phyloP scores from a whole-genome alignment of 2,113 vertebrate species.

The Xyliphius kryptos region DNA sequence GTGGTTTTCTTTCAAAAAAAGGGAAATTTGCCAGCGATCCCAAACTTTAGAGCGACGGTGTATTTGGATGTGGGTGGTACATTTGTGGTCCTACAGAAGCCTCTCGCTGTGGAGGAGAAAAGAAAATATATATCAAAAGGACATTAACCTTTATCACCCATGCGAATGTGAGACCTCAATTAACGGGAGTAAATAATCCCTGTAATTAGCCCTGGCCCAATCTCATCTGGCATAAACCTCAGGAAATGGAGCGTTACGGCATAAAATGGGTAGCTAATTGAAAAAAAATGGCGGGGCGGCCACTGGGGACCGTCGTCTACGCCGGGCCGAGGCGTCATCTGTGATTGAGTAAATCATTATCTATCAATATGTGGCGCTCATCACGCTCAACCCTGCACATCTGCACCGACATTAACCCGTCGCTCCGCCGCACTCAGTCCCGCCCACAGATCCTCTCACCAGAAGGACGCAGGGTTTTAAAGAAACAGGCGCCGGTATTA shows the following conservation, averaged over 20 bases:
- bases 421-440: slow-evolving; percentile 3
- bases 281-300: slow-evolving; percentile 40
- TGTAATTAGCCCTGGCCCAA: slow-evolving; percentile 67
- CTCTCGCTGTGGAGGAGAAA: slow-evolving; percentile 39
- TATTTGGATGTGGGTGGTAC: neutral
- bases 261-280: slow-evolving; percentile 66
- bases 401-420: slow-evolving; percentile 6
- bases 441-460: neutral
- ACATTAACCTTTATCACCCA: slow-evolving; percentile 69
- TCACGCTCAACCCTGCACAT: slow-evolving; percentile 33
- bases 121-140: slow-evolving; percentile 59
- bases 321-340: neutral
- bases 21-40: no score
- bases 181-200: slow-evolving; percentile 73
- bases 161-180: slow-evolving; percentile 66
- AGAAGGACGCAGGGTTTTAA: no score
- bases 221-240: slow-evolving; percentile 63
- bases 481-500: no score
- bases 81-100: neutral
- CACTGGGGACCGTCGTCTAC: slow-evolving; percentile 7
- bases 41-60: no score
- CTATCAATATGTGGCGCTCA: slow-evolving; percentile 26
- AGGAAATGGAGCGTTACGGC: slow-evolving; percentile 67
- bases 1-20: no score
- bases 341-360: slow-evolving; percentile 32